Evolutionary conservation across 2,888 invertebrate species (phyloP).

Genomic region (Lysandra coridon): DNA sequence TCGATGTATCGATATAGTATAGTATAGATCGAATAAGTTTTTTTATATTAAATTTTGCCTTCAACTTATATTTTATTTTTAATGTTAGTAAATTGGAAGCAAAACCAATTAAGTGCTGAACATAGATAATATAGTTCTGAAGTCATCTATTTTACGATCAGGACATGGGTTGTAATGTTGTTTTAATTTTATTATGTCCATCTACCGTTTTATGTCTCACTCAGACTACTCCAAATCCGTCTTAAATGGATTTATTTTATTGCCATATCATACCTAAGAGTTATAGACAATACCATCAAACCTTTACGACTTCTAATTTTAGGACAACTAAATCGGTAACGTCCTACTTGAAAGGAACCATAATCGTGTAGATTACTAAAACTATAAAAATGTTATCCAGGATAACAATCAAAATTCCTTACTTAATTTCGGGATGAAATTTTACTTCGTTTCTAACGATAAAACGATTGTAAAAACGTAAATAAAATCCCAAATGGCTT

Average conservation of each 20-base stretch:
- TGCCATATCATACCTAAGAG: conserved; percentile 21
- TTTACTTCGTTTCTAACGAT: background rate
- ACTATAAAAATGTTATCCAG: conserved; percentile 37
- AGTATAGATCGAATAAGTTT: too few relatives aligned
- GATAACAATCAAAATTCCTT: conserved; percentile 27
- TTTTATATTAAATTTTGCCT: too few relatives aligned
- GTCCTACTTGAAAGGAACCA: conserved; percentile 8
- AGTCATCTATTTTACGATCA: conserved; percentile 3
- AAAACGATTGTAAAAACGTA: conserved; percentile 53
- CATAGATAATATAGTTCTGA: background rate
- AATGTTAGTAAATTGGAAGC: background rate
- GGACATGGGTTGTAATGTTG: background rate
- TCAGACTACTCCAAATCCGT: conserved; percentile 5
- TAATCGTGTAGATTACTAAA: conserved; percentile 25
- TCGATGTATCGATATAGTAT: too few relatives aligned
- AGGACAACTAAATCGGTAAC: conserved; percentile 9
- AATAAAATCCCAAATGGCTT: conserved; percentile 66
- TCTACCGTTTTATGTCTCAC: background rate
- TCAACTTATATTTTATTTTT: background rate
- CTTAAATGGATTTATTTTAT: conserved; percentile 20
- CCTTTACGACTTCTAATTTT: conserved; percentile 14
- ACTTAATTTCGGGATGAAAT: conserved; percentile 5
- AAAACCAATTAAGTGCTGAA: background rate
- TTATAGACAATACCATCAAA: conserved; percentile 26
- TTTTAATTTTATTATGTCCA: conserved; percentile 21